Base-by-base conservation (phyloP, 2,797 vertebrate genomes). In the Ctenosaura bakeri region DNA sequence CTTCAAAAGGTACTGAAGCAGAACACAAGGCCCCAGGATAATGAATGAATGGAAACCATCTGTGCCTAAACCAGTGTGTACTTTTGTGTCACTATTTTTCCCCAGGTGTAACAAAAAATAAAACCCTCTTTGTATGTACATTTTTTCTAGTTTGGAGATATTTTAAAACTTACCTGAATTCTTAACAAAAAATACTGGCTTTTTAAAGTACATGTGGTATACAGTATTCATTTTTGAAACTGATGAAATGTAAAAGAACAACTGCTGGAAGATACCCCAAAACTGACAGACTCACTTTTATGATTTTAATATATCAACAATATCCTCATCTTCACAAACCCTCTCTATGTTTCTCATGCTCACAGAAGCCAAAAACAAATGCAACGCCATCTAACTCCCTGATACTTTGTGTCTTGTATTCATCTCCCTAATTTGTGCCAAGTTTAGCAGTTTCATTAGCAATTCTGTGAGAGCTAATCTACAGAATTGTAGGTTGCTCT, bases 1-100 rank as follows among this genome's bases (percentile, higher is more conserved):
- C 73, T 90, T 29, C 90, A 88, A 42, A 90, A 71, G 16, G 22
- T 90, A 59, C 35, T 90, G 29, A 56, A 16, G 24, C 86, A 83
- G 35, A 78, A 83, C 46, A 29, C 85, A 16, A 66, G 8, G 50
- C 8, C 80, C 46, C 80, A 18, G 66, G 54, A 52, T 86, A 87
- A 56, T 56, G 59, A 80, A 69, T 90, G 32, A 77, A 87, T 56
- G 50, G 54, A 69, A 87, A 42, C 73, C 46, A n/a, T 46, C 59
- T 42, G 35, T n/a, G 59, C 59, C 32, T 77, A 38, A 90, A 77
- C 46, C n/a, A 69, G 26, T 62, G 20, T 64, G 56, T 87, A 18
- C 29, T 81, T 59, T 73, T 52, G n/a, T 52, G 73, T 82, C 54
- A 73, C 42, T 46, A 46, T 80, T 78, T 77, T 69, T 18, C 79